Evolutionary conservation across 2,113 vertebrate genomes (phyloP), one percentile per base, ranked within the genome.

Genomic region (Podiceps cristatus): DNA sequence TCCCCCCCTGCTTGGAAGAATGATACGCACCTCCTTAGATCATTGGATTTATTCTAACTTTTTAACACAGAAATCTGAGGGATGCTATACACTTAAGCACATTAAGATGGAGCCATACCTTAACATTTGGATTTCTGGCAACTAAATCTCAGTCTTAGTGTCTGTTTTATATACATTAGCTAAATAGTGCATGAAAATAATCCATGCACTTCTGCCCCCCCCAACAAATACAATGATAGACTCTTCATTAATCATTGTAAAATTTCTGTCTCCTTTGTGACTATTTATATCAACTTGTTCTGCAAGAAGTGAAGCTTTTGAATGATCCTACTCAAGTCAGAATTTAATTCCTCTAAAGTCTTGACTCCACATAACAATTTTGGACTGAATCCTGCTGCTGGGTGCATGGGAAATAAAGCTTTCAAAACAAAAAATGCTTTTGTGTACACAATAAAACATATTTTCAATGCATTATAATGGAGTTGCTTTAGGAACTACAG

Each of bases 41-140:
- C 20, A 85, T 0, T 79, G 4, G 17, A 90, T 79, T 81, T 42
- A 75, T 79, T 82, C 28, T 58, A 37, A 56, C 25, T 69, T 84
- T 76, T 55, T 87, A 76, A 66, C 45, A 71, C 0, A 85, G 45
- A 47, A 62, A 66, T 62, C 73, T 90, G 86, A 93, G 66, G 50
- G 94, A 79, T 97, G 97, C 67, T 97, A 97, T 97, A 90, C 96
- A 95, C 94, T 90, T 55, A 19, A 91, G 67, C 62, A 86, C 96
- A 97, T 90, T 97, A 97, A 97, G 97, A 97, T 97, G 96, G 96
- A 97, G 95, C 96, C 93, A 97, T 96, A 97, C 94, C 74, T 94
- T 97, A 97, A 97, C 89, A 90, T 96, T 96, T 95, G 74, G 69
- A 77, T 87, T 94, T 89, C 77, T 83, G 67, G 67, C 69, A 95